These are phyloP conservation scores for Drosophila planitibia DNA, from an alignment of 2,888 invertebrate species.

Conservation along the genomic window DNA sequence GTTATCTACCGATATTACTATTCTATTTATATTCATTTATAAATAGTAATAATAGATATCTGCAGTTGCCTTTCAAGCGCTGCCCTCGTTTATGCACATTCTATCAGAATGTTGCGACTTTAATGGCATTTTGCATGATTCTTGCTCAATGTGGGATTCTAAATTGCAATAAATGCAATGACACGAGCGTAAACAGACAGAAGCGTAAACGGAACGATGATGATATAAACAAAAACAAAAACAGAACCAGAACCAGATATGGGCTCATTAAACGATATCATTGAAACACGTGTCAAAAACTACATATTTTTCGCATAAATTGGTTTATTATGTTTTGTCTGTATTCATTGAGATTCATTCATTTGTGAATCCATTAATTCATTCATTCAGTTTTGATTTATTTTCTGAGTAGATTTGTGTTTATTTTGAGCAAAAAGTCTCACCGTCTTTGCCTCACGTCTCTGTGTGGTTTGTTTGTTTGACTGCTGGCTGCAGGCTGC, in stretches of 20 bases:
- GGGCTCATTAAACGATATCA: neutral
- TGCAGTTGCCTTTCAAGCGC: neutral
- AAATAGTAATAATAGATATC: neutral
- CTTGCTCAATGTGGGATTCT: constrained; percentile 21
- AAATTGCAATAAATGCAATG: constrained; percentile 43
- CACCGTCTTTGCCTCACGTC: neutral
- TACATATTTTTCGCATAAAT: constrained; percentile 10
- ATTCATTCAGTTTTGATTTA: constrained; percentile 26
- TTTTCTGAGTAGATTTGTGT: constrained; percentile 9
- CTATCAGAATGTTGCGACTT: constrained; percentile 13
- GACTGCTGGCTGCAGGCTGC: constrained; percentile 12
- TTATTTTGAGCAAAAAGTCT: constrained; percentile 32
- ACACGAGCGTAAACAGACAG: constrained; percentile 27
- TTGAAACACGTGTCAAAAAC: constrained; percentile 39
- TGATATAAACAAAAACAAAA: constrained; percentile 13
- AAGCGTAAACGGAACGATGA: constrained; percentile 8
- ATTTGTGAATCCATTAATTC: constrained; percentile 8
- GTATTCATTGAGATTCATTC: neutral
- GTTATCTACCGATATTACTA: neutral
- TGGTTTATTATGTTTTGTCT: constrained; percentile 1
- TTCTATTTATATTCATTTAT: neutral
- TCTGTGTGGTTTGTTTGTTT: constrained; percentile 7
- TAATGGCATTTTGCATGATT: constrained; percentile 48
- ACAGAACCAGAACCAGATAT: constrained; percentile 13
- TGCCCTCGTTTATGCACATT: constrained; percentile 30